phyloP scores from a whole-genome alignment of 2,113 vertebrate genomes.

The Antechinus stuartii region DNA sequence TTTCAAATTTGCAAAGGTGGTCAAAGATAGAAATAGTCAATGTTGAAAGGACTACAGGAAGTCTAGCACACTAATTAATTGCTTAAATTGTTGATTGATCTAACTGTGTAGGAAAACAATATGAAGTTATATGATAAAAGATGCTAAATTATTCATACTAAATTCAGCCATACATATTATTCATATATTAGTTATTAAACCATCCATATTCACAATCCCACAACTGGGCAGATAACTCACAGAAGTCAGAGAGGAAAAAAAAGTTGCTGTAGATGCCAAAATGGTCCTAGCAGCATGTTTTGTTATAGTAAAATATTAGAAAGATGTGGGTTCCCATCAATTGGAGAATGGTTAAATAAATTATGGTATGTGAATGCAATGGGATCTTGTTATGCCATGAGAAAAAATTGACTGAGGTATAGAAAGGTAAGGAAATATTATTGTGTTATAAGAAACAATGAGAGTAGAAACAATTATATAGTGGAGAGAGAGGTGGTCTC shows the following conservation, averaged over 20 bases:
- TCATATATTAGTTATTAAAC: background rate
- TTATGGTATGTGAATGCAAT: background rate
- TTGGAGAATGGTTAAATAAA: background rate
- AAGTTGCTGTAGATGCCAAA: background rate
- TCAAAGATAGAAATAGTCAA: background rate
- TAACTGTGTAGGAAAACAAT: background rate
- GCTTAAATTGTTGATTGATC: background rate
- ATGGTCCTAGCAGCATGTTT: background rate
- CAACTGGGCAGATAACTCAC: background rate
- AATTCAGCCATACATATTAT: background rate
- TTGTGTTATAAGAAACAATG: background rate
- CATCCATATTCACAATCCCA: background rate
- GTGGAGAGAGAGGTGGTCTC: background rate
- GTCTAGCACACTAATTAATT: background rate
- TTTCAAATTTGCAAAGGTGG: conserved; percentile 4
- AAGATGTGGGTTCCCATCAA: background rate
- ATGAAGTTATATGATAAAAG: background rate
- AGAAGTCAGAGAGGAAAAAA: background rate
- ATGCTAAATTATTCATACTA: background rate
- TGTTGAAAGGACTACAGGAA: background rate
- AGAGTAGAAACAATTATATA: background rate
- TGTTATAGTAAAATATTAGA: background rate
- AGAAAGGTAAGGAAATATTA: background rate
- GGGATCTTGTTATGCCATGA: background rate
- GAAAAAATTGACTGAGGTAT: background rate